A percentile compares a stretch with the other conserved stretches of the same genome.
Evolutionary conservation across 2,113 vertebrate genomes (phyloP).

Genomic region (Phylloscopus trochilus): DNA sequence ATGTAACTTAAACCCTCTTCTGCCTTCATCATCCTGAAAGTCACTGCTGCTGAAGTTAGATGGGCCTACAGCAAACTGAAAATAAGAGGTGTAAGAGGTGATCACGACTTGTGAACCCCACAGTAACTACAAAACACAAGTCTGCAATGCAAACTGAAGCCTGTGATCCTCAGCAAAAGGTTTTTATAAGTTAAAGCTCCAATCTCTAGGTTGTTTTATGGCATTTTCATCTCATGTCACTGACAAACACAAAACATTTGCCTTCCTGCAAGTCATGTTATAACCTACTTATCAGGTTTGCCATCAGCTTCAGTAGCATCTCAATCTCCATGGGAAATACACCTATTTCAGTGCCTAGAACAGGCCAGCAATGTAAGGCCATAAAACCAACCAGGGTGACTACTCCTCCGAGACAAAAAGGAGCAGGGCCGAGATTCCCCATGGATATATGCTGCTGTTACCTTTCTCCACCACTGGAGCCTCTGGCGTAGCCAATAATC

Average conservation of each 20-base stretch:
- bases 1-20: slow-evolving; percentile 78
- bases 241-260: neutral
- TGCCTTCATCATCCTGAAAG: slow-evolving; percentile 70
- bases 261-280: fast-evolving
- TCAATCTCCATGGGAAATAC: neutral
- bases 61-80: slow-evolving; percentile 87
- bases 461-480: slow-evolving; percentile 96
- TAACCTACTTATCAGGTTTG: neutral
- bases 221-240: neutral
- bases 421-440: neutral
- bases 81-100: neutral
- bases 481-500: slow-evolving; percentile 93
- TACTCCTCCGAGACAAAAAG: neutral
- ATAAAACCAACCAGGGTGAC: neutral
- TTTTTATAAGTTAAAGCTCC: neutral
- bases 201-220: neutral
- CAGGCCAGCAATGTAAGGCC: fast-evolving
- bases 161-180: neutral
- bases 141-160: neutral
- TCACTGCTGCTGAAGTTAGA: slow-evolving; percentile 87
- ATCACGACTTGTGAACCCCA: neutral
- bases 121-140: neutral
- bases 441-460: slow-evolving; percentile 2
- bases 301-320: neutral
- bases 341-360: neutral